Evolutionary conservation across 2,113 vertebrate species (phyloP).

Genomic region (Peucedramus taeniatus): DNA sequence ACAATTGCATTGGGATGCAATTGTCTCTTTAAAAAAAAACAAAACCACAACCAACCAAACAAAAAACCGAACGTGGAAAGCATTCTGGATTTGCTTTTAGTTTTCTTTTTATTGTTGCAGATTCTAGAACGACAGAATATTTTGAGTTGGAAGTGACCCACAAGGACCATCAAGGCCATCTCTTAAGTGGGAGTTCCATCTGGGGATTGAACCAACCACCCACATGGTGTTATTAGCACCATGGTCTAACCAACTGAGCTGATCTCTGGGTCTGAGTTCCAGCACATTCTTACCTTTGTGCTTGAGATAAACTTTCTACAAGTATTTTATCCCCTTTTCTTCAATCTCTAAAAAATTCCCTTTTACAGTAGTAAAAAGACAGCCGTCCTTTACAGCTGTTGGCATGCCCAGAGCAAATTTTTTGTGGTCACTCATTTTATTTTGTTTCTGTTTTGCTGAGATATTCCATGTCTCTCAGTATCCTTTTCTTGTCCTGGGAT

Average conservation of each 20-base stretch:
- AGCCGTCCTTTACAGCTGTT: not conserved
- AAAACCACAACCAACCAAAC: rapidly evolving
- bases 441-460: not conserved
- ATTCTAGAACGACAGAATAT: not conserved
- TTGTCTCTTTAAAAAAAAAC: not conserved
- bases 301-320: not conserved
- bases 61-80: not conserved
- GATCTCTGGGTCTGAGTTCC: not conserved
- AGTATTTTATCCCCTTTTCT: not conserved
- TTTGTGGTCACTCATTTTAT: not conserved
- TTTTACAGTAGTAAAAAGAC: not conserved
- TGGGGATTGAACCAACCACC: not conserved
- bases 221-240: too few relatives aligned
- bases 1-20: not conserved
- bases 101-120: not conserved
- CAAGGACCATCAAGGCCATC: too few relatives aligned
- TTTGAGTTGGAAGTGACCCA: not conserved
- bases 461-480: not conserved
- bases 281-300: not conserved
- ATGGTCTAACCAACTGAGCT: not conserved
- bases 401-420: not conserved
- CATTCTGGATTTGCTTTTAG: not conserved
- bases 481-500: not conserved
- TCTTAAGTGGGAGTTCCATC: not conserved
- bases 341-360: not conserved